Conservation (phyloP, 2,888 invertebrate genomes). For the Parnassius apollo region DNA sequence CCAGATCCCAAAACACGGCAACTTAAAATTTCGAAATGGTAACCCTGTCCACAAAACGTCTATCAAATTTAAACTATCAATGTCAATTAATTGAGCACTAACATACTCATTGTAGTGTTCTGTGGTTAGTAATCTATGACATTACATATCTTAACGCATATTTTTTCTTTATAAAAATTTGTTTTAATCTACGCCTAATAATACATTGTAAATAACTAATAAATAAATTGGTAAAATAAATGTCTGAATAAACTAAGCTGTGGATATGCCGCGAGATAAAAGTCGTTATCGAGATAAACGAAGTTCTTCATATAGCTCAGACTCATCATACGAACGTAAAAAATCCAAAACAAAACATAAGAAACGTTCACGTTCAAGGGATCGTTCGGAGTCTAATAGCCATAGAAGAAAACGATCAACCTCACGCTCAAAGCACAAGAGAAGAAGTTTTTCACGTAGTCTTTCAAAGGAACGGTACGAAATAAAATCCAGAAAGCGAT, state of each 20-base stretch:
- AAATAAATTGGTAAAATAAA: no score
- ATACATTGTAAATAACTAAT: no score
- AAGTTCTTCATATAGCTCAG: slow-evolving; percentile 68
- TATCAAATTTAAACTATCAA: no score
- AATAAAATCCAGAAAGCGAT: slow-evolving; percentile 57
- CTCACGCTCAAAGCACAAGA: slow-evolving; percentile 56
- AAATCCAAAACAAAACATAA: slow-evolving; percentile 67
- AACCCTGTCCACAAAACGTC: no score
- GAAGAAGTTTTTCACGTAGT: slow-evolving; percentile 67
- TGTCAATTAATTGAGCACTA: no score
- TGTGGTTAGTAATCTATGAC: no score
- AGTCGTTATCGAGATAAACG: slow-evolving; percentile 66
- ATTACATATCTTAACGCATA: no score
- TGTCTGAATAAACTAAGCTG: neutral
- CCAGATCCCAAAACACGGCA: no score
- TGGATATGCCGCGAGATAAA: slow-evolving; percentile 67
- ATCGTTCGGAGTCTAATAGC: slow-evolving; percentile 62
- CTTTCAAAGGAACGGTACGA: slow-evolving; percentile 68
- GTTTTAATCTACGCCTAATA: no score
- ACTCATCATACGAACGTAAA: slow-evolving; percentile 67
- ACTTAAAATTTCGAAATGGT: no score
- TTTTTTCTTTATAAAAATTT: no score
- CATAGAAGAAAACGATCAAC: slow-evolving; percentile 58
- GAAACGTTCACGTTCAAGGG: slow-evolving; percentile 63
- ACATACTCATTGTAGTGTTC: no score